Base-by-base conservation (phyloP, 30 jellyfish, hydroid and myxozoan genomes). In the Aurelia coerulea region DNA sequence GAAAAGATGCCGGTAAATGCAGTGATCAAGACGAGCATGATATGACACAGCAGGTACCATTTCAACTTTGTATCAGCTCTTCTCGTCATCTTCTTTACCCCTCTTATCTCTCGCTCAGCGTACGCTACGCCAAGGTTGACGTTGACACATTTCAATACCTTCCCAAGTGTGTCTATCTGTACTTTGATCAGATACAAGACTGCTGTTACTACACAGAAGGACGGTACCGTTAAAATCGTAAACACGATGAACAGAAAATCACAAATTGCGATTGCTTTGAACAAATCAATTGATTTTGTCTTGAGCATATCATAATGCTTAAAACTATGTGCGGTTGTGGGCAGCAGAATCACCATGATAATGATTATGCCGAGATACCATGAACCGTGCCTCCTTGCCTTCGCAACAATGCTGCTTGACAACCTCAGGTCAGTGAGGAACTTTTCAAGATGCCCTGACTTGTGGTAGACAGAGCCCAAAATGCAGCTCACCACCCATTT, bases 401-500 rank as follows among this genome's bases (percentile, higher is more conserved):
- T 79, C 33, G 50, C 31, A 66, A 10, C 51, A 49, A 64, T 64
- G 62, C 50, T 19, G 63, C 69, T 23, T 11, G 81, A 31, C 80
- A 79, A 70, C 14, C 80, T 39, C 16, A 79, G 5, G 62, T 39
- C 51, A 51, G 56, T 2, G 4, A 84, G 78, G 32, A 84, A 58
- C 50, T 66, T 15, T 53, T 74, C 93, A 5, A 84, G 18, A 58
- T 84, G 93, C 34, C 93, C 93, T 12, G 93, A 84, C 3, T 81
- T 74, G 16, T 23, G 37, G 83, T 84, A 84, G 14, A 65, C 33
- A 16, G 74, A 50, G 14, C 93, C 93, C 58, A 84, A 49, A 32
- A 84, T 33, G 58, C 62, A 84, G 31, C 88, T 69, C n/a, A 84
- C 76, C n/a, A 65, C 71, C 93, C 93, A 84, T 65, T 84, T 84